Evolutionary conservation across 2,888 invertebrate genomes (phyloP).

Genomic region (Xestia xanthographa): DNA sequence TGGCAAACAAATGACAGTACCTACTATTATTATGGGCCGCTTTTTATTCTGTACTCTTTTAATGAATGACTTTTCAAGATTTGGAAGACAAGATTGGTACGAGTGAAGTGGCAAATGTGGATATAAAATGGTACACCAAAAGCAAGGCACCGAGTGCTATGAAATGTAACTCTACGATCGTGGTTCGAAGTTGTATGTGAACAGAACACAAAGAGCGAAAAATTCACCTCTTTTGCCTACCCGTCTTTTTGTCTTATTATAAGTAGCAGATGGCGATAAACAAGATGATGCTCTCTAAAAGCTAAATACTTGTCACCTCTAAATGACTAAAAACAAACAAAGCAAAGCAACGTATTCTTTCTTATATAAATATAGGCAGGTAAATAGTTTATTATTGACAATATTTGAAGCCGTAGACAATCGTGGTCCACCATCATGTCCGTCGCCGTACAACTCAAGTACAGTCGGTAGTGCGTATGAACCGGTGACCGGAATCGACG

Average conservation of each 20-base stretch:
- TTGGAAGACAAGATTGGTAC: neutral
- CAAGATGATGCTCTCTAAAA: neutral
- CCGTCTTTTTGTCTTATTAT: neutral
- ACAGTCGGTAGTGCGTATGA: neutral
- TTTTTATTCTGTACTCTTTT: slow-evolving; percentile 8
- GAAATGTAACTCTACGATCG: neutral
- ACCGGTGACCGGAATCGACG: neutral
- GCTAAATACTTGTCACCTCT: neutral
- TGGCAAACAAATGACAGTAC: neutral
- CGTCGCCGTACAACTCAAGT: neutral
- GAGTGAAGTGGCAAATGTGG: neutral
- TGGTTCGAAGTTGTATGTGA: neutral
- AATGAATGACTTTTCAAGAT: neutral
- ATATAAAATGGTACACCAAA: neutral
- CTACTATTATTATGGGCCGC: neutral
- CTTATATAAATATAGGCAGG: neutral
- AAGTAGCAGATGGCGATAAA: neutral
- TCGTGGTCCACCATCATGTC: slow-evolving; percentile 1
- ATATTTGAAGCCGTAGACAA: slow-evolving; percentile 2
- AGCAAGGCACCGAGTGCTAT: neutral
- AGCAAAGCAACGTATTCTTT: neutral
- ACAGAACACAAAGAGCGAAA: neutral
- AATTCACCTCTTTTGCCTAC: neutral
- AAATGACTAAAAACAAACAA: neutral
- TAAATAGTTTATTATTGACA: neutral